Evolutionary conservation across 1,140 invertebrate species (phyloP), one percentile per base, ranked within the genome.

Genomic region (Rhyacophila brunnea): DNA sequence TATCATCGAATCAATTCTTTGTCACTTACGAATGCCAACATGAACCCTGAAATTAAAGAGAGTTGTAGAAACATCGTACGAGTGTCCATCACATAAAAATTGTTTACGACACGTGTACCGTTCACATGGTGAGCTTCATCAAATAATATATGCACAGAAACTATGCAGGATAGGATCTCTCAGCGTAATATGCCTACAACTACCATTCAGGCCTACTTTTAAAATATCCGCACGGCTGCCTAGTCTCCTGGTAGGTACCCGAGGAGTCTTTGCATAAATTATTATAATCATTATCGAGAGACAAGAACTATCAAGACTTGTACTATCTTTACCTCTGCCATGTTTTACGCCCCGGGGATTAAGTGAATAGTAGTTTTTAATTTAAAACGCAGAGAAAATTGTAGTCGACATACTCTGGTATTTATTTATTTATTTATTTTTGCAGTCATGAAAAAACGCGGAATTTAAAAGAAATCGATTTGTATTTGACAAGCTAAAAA

Each of bases 241-340:
- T 42, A 18, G 45, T 38, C 20, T 49, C 54, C 54, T 57, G 54
- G 48, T 57, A 57, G 54, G 48, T 57, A 57, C 54, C 28, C 19
- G 35, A 34, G 42, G 52, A 55, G 54, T 57, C 45, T 57, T 48
- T 42, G 46, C 54, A 57, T 57, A 57, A 57, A 57, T 57, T 57
- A 55, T 28, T 18, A 40, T 57, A 44, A 57, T 57, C 48, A 48
- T 28, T 35, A 36, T 46, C 42, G 23, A 43, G 48, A 32, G 36
- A 43, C 45, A 20, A 40, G 38, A 55, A 46, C 43, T 47, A 55
- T 55, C 53, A 38, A 49, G 46, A 34, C 35, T 48, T 35, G 45
- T 47, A 46, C 28, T 43, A 34, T 46, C n/a, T n/a, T 14, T 49
- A 38, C 44, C 53, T 56, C 45, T 34, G 17, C 42, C 45, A 34